phyloP scores from a whole-genome alignment of 2,113 vertebrate genomes.

The Tympanuchus pallidicinctus region DNA sequence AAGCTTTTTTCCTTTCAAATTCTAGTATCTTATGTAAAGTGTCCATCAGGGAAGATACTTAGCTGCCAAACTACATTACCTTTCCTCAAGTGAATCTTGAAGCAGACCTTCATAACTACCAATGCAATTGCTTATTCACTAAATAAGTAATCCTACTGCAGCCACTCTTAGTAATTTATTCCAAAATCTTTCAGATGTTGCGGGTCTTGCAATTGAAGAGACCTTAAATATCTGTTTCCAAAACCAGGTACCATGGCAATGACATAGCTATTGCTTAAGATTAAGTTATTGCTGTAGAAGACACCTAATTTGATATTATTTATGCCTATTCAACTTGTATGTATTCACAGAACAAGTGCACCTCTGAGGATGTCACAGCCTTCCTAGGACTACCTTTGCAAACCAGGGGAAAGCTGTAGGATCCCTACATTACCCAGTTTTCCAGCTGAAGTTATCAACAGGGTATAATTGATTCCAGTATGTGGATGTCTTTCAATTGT shows the following conservation, averaged over 20 bases:
- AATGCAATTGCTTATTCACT: neutral
- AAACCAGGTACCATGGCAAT: neutral
- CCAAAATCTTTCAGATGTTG: neutral
- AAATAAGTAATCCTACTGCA: neutral
- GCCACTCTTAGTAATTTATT: neutral
- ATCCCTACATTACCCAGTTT: neutral
- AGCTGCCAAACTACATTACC: slow-evolving; percentile 16
- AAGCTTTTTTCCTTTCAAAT: slow-evolving; percentile 43
- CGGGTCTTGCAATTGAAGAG: neutral
- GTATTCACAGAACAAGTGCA: neutral
- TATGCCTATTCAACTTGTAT: neutral
- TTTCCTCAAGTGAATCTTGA: neutral
- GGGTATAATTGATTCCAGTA: neutral
- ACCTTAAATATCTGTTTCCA: neutral
- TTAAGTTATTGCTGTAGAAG: neutral
- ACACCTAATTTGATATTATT: neutral
- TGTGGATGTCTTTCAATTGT: neutral
- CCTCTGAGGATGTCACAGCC: neutral
- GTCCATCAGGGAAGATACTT: slow-evolving; percentile 5
- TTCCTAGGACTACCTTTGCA: neutral
- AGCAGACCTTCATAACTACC: neutral
- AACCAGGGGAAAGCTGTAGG: neutral
- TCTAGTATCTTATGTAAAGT: slow-evolving; percentile 12
- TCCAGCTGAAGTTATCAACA: neutral
- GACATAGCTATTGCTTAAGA: neutral